A percentile compares a stretch with the other conserved stretches of the same genome.
These are phyloP conservation scores for Chromis chromis DNA, from an alignment of 2,797 vertebrate species.

Conservation along the genomic window DNA sequence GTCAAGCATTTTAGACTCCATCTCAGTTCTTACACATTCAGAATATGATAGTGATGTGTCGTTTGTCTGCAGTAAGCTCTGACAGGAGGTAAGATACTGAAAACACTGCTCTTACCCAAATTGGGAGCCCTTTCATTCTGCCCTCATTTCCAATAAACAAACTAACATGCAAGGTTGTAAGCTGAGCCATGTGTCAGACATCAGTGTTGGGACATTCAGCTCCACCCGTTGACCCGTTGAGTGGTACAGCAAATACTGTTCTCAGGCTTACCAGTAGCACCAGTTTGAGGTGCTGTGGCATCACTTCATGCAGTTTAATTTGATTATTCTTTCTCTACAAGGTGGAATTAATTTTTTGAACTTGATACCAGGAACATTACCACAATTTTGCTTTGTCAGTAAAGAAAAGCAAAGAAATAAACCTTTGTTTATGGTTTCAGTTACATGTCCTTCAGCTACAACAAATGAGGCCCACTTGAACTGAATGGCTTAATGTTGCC, in stretches of 20 bases:
- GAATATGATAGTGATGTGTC: neutral
- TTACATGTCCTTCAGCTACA: too few relatives aligned
- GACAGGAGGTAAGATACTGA: neutral
- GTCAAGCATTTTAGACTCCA: neutral
- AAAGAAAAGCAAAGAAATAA: neutral
- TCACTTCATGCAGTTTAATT: neutral
- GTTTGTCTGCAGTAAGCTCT: neutral
- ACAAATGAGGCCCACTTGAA: neutral
- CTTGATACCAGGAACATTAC: slow-evolving; percentile 7
- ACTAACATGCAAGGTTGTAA: slow-evolving; percentile 1
- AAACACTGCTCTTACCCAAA: neutral
- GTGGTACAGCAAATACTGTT: neutral
- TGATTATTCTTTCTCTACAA: neutral
- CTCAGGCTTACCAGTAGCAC: slow-evolving; percentile 3
- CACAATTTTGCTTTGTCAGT: slow-evolving; percentile 15
- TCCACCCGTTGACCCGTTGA: slow-evolving; percentile 25
- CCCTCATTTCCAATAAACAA: slow-evolving; percentile 11
- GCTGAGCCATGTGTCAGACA: neutral
- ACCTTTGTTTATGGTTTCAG: neutral
- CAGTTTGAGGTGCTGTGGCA: neutral
- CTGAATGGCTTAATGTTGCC: neutral
- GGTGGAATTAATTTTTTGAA: neutral
- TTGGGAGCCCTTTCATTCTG: neutral
- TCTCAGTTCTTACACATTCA: neutral
- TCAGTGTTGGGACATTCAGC: too few relatives aligned